These are phyloP conservation scores for Aurelia coerulea DNA, from an alignment of 30 jellyfish, hydroid and myxozoan genomes.

Conservation along the genomic window DNA sequence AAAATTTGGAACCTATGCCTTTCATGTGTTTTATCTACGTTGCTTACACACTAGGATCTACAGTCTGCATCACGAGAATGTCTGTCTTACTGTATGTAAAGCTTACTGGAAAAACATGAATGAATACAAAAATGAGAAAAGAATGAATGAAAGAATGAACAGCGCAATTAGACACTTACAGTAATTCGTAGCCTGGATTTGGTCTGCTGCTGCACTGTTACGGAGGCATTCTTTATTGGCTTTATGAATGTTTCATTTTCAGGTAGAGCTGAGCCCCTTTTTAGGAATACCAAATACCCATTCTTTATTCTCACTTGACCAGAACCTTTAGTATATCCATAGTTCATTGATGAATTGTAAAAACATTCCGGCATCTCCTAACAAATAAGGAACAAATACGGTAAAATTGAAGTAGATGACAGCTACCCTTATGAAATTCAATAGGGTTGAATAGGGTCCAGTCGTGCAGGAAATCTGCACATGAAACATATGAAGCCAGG, in stretches of 20 bases:
- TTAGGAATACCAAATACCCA: conserved; percentile 13
- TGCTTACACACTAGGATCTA: too few species aligned
- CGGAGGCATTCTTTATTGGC: conserved; percentile 35
- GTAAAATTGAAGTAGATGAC: too few species aligned
- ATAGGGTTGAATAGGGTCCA: too few species aligned
- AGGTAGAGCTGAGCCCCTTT: conserved; percentile 10
- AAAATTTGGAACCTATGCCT: too few species aligned
- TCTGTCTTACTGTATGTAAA: neutral
- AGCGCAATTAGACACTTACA: conserved; percentile 11
- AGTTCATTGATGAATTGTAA: conserved; percentile 49
- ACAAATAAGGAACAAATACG: neutral
- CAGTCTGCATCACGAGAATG: neutral
- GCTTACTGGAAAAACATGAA: neutral
- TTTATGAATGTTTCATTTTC: conserved; percentile 25
- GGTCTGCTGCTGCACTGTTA: conserved; percentile 54
- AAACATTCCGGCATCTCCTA: conserved; percentile 64
- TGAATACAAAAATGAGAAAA: neutral
- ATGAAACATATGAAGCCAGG: too few species aligned
- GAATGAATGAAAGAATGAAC: neutral
- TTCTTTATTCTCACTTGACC: neutral
- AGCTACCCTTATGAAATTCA: too few species aligned
- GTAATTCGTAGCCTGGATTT: conserved; percentile 53
- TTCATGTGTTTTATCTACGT: too few species aligned
- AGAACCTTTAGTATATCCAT: conserved; percentile 23
- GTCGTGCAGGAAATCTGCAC: too few species aligned